Base-by-base conservation (phyloP, 2,888 invertebrate species). In the Caenorhabditis sp. region DNA sequence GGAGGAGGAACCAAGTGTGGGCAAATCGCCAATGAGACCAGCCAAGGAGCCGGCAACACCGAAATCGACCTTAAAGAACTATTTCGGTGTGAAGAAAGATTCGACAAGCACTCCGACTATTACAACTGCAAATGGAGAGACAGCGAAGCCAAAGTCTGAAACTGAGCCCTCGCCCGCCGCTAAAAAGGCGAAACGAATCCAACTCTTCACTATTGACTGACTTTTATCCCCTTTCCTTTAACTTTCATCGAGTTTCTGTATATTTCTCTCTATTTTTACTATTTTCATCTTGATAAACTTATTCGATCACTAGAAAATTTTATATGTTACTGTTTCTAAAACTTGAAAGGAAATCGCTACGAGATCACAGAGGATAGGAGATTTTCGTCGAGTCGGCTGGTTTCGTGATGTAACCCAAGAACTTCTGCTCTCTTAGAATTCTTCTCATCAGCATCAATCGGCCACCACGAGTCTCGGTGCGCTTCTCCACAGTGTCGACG, bases 391-490 rank as follows among this genome's bases (percentile, higher is more conserved):
- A 80, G n/a, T 77, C 77, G 11, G 80, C 55, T 9, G 89, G 87
- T 61, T 83, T 68, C 24, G 86, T 87, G 18, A 85, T 77, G 69
- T 90, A 88, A 47, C 90, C 90, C 22, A 90, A 64, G 69, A 90
- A 90, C 44, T 85, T 84, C 55, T 90, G 88, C 79, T 90, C 90
- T 2, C 88, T 79, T 20, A 90, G 83, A 50, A 89, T 85, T 68
- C 89, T 64, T 78, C 89, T 65, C 89, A 90, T 90, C 70, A 90
- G 78, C 84, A 90, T 87, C 51, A 87, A 64, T 15, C 88, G 85
- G 32, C 90, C 90, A 18, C 88, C 88, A 20, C 83, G 65, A 2
- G 86, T 87, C 65, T 88, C 77, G 22, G 86, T 84, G 6, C 88
- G 84, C 35, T 85, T 84, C 55, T 88, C 88, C 18, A 88, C 84